phyloP scores from a whole-genome alignment of 2,888 invertebrate genomes.

The Endomychus coccineus region DNA sequence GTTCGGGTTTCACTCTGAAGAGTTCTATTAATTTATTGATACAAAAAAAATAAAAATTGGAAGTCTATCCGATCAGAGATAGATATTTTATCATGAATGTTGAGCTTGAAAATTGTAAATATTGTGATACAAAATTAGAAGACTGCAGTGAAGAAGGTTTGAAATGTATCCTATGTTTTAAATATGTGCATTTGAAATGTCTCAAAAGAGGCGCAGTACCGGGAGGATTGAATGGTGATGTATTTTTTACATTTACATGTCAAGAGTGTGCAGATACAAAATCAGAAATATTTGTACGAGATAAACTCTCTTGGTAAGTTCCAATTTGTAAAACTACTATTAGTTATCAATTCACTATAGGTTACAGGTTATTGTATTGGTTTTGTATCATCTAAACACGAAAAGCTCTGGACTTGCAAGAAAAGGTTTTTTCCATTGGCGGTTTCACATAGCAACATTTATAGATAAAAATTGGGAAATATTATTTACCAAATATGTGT shows the following conservation, averaged over 20 bases:
- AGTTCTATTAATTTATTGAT: too few species aligned
- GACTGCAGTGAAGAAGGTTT: conserved; percentile 54
- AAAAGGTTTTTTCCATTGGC: conserved; percentile 80
- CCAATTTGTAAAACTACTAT: too few species aligned
- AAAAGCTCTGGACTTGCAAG: conserved; percentile 68
- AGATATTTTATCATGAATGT: not conserved
- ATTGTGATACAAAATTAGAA: conserved; percentile 49
- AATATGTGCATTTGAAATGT: conserved; percentile 59
- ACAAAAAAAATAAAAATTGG: too few species aligned
- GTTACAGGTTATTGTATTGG: conserved; percentile 65
- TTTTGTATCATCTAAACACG: conserved; percentile 68
- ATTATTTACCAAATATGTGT: conserved; percentile 62
- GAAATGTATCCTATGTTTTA: conserved; percentile 53
- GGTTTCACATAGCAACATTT: conserved; percentile 72
- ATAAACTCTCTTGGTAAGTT: conserved; percentile 62
- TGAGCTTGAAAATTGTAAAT: conserved; percentile 47
- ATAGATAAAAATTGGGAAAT: conserved; percentile 72
- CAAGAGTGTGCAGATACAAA: conserved; percentile 53
- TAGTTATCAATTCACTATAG: conserved; percentile 39
- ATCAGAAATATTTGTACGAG: conserved; percentile 54
- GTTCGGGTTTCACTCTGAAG: too few species aligned
- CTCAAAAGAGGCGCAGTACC: conserved; percentile 60
- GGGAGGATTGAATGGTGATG: conserved; percentile 64
- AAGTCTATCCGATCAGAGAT: too few species aligned
- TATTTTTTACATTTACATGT: conserved; percentile 68